Evolutionary conservation across 2,113 vertebrate genomes (phyloP).

Genomic region (Lamprotornis superbus): DNA sequence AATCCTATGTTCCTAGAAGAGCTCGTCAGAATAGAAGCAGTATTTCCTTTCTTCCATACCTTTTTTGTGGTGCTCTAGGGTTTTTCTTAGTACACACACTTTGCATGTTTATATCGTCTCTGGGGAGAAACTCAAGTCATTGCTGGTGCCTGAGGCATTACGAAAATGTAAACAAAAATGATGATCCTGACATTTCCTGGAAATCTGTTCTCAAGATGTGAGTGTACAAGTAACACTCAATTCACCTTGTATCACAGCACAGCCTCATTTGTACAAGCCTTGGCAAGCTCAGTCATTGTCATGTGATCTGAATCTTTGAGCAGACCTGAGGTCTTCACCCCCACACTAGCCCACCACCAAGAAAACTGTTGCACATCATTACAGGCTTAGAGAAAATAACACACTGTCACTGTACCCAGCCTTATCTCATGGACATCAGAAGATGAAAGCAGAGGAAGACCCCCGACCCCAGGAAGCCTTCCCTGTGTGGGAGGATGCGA

Average conservation of each 20-base stretch:
- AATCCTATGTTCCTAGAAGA: background rate
- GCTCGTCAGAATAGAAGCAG: background rate
- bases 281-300: background rate
- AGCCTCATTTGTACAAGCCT: background rate
- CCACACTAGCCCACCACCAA: background rate
- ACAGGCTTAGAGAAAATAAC: background rate
- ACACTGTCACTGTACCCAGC: fast-evolving
- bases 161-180: background rate
- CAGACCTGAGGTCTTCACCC: background rate
- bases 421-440: background rate
- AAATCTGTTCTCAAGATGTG: background rate
- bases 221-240: background rate
- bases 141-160: background rate
- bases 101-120: background rate
- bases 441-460: background rate
- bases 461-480: background rate
- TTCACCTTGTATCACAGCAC: background rate
- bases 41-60: background rate
- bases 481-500: background rate
- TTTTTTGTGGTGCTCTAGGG: background rate
- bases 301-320: background rate
- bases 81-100: background rate
- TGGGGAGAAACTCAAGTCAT: background rate
- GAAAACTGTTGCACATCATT: background rate
- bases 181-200: background rate